phyloP scores from a whole-genome alignment of 2,113 vertebrate species.

The Rhabdornis inornatus region DNA sequence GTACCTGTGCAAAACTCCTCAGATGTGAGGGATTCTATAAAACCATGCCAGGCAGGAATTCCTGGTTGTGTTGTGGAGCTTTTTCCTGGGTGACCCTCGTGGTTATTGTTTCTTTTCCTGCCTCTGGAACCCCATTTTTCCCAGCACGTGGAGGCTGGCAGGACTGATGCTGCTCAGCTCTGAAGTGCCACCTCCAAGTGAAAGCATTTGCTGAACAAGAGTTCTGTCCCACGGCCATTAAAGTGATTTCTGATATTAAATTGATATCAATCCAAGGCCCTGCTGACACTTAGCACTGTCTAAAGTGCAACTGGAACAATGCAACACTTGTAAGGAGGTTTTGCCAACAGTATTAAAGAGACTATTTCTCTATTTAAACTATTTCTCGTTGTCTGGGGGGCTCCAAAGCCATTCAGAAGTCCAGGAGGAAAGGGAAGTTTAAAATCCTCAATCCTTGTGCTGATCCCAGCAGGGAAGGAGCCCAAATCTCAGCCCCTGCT shows the following conservation, averaged over 20 bases:
- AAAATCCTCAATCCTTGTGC: background rate
- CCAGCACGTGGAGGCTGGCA: background rate
- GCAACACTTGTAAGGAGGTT: background rate
- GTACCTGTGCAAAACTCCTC: background rate
- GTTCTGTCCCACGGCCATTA: background rate
- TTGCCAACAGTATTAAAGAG: background rate
- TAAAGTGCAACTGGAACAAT: background rate
- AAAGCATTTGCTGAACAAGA: background rate
- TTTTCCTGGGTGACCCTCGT: background rate
- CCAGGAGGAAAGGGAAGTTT: background rate
- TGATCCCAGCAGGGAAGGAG: background rate
- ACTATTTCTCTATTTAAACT: background rate
- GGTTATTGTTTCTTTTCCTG: background rate
- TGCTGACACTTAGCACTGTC: background rate
- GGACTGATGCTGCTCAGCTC: background rate
- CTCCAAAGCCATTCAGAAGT: background rate
- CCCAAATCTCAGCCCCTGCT: background rate
- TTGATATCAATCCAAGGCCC: background rate
- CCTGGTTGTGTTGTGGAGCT: background rate
- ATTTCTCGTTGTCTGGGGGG: background rate
- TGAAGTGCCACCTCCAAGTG: background rate
- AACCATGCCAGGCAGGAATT: background rate
- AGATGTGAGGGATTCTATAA: accelerated
- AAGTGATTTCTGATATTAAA: conserved; percentile 25
- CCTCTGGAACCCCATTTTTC: background rate